Percentiles rank a stretch among this genome's conserved stretches.
Conservation (phyloP, 2,113 vertebrate genomes). For the Hippotragus niger region DNA sequence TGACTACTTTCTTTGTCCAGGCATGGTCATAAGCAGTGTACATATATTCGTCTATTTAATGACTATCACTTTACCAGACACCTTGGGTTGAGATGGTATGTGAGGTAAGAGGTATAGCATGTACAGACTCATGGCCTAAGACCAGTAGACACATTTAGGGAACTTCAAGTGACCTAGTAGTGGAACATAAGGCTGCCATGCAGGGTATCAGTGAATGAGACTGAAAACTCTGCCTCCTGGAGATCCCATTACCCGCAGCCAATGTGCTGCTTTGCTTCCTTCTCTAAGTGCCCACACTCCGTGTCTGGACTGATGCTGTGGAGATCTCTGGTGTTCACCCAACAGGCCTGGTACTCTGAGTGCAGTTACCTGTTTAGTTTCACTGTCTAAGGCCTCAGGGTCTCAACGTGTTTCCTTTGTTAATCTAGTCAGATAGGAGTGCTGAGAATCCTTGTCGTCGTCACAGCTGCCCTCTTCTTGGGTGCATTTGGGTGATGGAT, state of each 20-base stretch:
- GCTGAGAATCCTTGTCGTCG: neutral
- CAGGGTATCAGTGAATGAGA: neutral
- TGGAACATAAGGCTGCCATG: neutral
- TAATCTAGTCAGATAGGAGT: neutral
- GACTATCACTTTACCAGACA: neutral
- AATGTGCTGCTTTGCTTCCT: rapidly evolving
- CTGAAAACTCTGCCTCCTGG: neutral
- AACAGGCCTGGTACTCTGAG: neutral
- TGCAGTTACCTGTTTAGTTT: neutral
- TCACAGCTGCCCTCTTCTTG: neutral
- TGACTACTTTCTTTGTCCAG: neutral
- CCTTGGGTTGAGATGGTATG: neutral
- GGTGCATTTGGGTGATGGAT: neutral
- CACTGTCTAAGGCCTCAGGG: neutral
- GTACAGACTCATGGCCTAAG: neutral
- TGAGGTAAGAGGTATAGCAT: neutral
- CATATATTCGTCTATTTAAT: neutral
- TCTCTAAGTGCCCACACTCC: neutral
- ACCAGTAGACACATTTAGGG: neutral
- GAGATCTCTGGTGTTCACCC: neutral
- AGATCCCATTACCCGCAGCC: neutral
- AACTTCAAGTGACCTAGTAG: neutral
- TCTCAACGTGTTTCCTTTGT: neutral
- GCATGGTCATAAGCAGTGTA: neutral
- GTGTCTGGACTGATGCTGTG: neutral